phyloP scores from a whole-genome alignment of 2,888 invertebrate genomes.

The Campoplex capitator region DNA sequence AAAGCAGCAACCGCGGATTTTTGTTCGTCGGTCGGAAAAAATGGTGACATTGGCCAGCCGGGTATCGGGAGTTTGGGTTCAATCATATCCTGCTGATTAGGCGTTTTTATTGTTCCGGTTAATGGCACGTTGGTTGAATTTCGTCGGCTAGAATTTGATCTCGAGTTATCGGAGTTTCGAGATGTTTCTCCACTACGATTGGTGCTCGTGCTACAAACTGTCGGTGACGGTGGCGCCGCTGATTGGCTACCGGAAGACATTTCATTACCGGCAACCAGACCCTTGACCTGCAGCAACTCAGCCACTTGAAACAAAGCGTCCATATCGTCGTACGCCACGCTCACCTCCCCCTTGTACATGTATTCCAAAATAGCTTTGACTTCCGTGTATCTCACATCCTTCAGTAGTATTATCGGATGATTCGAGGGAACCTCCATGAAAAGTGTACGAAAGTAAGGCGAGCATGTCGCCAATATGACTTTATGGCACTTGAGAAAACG shows the following conservation, averaged over 20 bases:
- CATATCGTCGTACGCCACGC: constrained; percentile 93
- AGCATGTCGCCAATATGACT: constrained; percentile 88
- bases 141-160: constrained; percentile 81
- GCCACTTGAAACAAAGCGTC: constrained; percentile 87
- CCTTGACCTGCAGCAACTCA: constrained; percentile 88
- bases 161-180: constrained; percentile 59
- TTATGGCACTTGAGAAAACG: constrained; percentile 88
- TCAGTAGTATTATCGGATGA: constrained; percentile 88
- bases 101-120: constrained; percentile 75
- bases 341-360: constrained; percentile 97
- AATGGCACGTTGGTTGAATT: constrained; percentile 81
- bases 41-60: constrained; percentile 85
- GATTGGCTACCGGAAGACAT: constrained; percentile 80
- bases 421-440: constrained; percentile 87
- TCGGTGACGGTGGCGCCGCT: constrained; percentile 15
- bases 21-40: constrained; percentile 84
- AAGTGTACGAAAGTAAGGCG: constrained; percentile 87
- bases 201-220: constrained; percentile 69
- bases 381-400: constrained; percentile 87
- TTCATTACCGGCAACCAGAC: constrained; percentile 85
- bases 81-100: constrained; percentile 69
- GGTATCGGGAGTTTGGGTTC: constrained; percentile 78
- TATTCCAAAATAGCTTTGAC: constrained; percentile 95
- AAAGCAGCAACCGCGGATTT: constrained; percentile 30
- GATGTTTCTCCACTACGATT: constrained; percentile 62